phyloP scores from a whole-genome alignment of 2,888 invertebrate species.

The Eudemis profundana region DNA sequence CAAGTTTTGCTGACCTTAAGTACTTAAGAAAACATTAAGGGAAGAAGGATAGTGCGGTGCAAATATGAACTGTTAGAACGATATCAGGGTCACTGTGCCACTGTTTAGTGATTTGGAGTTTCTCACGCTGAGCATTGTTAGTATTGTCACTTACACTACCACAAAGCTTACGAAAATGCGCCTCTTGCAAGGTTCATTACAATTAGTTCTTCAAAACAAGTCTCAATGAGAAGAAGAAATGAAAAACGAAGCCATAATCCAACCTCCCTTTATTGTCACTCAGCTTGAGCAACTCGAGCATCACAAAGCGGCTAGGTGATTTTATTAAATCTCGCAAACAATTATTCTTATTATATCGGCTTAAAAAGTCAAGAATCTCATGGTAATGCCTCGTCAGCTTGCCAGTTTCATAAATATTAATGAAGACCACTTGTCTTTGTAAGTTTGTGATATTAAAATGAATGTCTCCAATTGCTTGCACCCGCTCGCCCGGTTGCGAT shows the following conservation, averaged over 20 bases:
- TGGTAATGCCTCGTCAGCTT: conserved; percentile 37
- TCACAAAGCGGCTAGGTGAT: conserved; percentile 14
- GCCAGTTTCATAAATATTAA: conserved; percentile 72
- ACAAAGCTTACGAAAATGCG: conserved; percentile 14
- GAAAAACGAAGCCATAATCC: neutral
- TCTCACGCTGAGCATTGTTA: conserved; percentile 33
- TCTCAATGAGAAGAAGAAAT: conserved; percentile 4
- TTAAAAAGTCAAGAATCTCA: conserved; percentile 42
- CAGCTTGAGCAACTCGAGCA: conserved; percentile 5
- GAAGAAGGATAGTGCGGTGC: conserved; percentile 30
- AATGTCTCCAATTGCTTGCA: conserved; percentile 72
- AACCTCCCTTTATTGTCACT: conserved; percentile 6
- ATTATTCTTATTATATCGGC: conserved; percentile 35
- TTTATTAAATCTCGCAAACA: conserved; percentile 33
- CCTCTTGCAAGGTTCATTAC: conserved; percentile 7
- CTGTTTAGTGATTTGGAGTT: conserved; percentile 27
- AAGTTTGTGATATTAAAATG: conserved; percentile 70
- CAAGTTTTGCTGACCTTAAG: conserved; percentile 55
- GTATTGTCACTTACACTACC: conserved; percentile 11
- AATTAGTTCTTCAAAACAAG: conserved; percentile 6
- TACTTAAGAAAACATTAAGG: conserved; percentile 47
- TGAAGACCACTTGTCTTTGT: conserved; percentile 67
- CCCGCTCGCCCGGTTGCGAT: conserved; percentile 58
- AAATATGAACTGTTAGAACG: conserved; percentile 26
- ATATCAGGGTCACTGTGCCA: conserved; percentile 35